These are phyloP conservation scores for Akabosia matsudoensis DNA, from an alignment of 1,140 invertebrate genomes.

Conservation along the genomic window DNA sequence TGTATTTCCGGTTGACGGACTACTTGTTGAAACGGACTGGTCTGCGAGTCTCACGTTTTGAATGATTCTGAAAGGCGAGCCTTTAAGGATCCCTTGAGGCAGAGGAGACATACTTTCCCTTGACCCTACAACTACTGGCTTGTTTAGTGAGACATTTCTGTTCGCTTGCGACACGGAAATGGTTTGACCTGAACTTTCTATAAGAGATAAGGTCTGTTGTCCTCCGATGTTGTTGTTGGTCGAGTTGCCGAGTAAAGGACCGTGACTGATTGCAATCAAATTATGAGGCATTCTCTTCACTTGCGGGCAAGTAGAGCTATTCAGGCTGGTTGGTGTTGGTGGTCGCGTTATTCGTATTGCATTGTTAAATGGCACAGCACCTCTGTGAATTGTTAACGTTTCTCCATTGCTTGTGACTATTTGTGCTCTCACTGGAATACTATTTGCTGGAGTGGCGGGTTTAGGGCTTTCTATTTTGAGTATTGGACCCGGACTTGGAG, in stretches of 20 bases:
- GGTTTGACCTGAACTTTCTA: not conserved
- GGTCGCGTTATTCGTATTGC: slow-evolving; percentile 8
- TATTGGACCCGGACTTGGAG: not conserved
- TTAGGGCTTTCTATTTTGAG: not conserved
- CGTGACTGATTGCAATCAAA: not conserved
- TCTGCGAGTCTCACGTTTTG: not conserved
- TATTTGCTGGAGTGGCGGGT: not conserved
- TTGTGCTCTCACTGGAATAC: slow-evolving; percentile 42
- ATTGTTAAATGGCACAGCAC: not conserved
- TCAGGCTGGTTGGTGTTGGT: not conserved
- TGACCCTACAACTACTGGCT: not conserved
- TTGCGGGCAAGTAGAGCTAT: not conserved
- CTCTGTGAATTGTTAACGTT: slow-evolving; percentile 46
- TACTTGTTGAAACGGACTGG: not conserved
- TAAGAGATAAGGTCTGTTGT: not conserved
- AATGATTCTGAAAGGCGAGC: not conserved
- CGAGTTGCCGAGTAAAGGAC: not conserved
- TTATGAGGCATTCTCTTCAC: not conserved
- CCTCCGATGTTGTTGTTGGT: not conserved
- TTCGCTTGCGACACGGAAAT: not conserved
- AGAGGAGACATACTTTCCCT: not conserved
- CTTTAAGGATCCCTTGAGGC: not conserved
- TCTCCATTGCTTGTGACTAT: slow-evolving; percentile 45
- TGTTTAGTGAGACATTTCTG: not conserved
- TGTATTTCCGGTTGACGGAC: not conserved